Conservation (phyloP, 35 echinoderm and acorn worm species). For the Amphiura filiformis region DNA sequence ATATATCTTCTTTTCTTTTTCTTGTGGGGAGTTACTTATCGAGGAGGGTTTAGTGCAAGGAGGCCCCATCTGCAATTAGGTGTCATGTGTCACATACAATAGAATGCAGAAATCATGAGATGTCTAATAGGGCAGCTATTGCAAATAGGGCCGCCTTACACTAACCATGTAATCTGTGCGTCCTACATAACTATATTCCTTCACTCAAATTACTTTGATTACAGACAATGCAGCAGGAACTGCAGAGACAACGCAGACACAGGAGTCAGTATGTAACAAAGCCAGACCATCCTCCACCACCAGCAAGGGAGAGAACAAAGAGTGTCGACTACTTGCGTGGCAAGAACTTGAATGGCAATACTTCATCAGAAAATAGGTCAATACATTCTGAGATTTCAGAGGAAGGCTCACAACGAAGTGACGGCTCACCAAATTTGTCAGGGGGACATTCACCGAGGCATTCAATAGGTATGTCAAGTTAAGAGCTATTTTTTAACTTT, state of each 20-base stretch:
- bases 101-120: too few species aligned
- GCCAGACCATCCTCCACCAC: constrained; percentile 23
- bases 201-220: not conserved
- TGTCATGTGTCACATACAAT: too few species aligned
- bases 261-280: not conserved
- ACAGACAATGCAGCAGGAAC: constrained; percentile 35
- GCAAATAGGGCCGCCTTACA: too few species aligned
- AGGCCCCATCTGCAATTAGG: too few species aligned
- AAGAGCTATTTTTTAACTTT: not conserved
- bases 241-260: not conserved
- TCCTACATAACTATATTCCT: too few species aligned
- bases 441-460: constrained; percentile 66
- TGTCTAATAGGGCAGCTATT: too few species aligned
- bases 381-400: not conserved
- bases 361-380: constrained; percentile 43
- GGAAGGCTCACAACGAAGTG: constrained; percentile 57
- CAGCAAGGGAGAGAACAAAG: constrained; percentile 17
- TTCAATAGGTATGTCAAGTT: constrained; percentile 42
- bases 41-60: too few species aligned
- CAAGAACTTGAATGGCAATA: constrained; percentile 17
- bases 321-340: constrained; percentile 22
- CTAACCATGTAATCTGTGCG: too few species aligned
- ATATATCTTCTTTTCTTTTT: too few species aligned
- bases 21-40: too few species aligned
- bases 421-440: constrained; percentile 66